Evolutionary conservation across 2,113 vertebrate species (phyloP).

Genomic region (Leptobrachium leishanense): DNA sequence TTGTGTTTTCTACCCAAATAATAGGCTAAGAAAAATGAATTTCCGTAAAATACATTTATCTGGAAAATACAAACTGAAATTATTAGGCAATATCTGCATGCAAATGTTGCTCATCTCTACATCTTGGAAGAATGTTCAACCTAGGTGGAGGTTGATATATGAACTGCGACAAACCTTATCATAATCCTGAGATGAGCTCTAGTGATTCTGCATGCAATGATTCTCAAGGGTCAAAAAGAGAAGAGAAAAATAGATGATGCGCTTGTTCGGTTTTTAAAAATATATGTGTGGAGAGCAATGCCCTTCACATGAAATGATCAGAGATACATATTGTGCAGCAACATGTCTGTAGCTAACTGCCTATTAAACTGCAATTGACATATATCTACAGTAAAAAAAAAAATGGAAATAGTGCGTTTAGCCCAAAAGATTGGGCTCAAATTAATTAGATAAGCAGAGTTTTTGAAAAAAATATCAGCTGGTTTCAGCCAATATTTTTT

Average conservation of each 20-base stretch:
- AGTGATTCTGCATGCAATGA: slow-evolving; percentile 68
- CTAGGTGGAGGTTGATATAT: slow-evolving; percentile 59
- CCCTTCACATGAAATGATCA: background rate
- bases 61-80: slow-evolving; percentile 46
- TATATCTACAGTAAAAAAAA: too few species aligned
- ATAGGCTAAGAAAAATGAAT: background rate
- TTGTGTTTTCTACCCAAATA: background rate
- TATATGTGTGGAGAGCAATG: slow-evolving; percentile 54
- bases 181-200: slow-evolving; percentile 55
- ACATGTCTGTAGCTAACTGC: too few species aligned
- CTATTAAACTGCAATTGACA: too few species aligned
- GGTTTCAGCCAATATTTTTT: too few species aligned
- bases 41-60: slow-evolving; percentile 2
- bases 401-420: too few species aligned
- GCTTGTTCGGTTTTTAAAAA: slow-evolving; percentile 27
- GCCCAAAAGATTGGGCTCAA: too few species aligned
- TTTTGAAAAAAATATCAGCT: too few species aligned
- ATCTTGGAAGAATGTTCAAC: slow-evolving; percentile 65
- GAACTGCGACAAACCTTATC: slow-evolving; percentile 43
- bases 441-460: too few species aligned
- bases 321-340: too few species aligned
- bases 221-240: slow-evolving; percentile 67
- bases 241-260: slow-evolving; percentile 49
- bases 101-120: slow-evolving; percentile 51
- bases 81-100: slow-evolving; percentile 56